These are phyloP conservation scores for Stenodera caucasica DNA, from an alignment of 2,888 invertebrate species.

Conservation along the genomic window DNA sequence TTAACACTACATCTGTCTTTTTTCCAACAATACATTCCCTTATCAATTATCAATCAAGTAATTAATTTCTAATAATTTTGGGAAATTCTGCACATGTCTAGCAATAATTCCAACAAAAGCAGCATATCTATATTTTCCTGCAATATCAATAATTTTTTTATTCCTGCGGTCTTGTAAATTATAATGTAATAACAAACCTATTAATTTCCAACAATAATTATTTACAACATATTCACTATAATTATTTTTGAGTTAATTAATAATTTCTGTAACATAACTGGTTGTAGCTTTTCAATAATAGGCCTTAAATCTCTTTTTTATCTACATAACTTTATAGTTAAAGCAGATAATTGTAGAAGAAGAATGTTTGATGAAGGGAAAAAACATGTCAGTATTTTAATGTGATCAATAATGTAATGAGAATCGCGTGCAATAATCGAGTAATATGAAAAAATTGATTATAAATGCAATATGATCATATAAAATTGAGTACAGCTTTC, in stretches of 20 bases:
- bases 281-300: neutral
- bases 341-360: neutral
- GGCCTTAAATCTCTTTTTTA: neutral
- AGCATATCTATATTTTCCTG: constrained; percentile 1
- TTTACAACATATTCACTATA: neutral
- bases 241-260: neutral
- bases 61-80: neutral
- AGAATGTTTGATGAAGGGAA: neutral
- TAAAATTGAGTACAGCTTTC: neutral
- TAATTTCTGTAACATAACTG: neutral
- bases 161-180: neutral
- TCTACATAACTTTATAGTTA: neutral
- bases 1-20: constrained; percentile 30
- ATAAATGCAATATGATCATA: neutral
- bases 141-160: too few species aligned
- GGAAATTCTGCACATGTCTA: constrained; percentile 2
- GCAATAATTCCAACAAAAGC: neutral
- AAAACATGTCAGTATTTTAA: neutral
- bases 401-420: neutral
- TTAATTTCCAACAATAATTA: neutral
- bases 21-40: neutral
- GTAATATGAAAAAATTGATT: neutral
- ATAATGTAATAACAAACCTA: neutral
- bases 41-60: neutral
- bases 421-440: neutral